A percentile compares a stretch with the other conserved stretches of the same genome.
Evolutionary conservation across 2,113 vertebrate genomes (phyloP).

Genomic region (Tachuris rubrigastra): DNA sequence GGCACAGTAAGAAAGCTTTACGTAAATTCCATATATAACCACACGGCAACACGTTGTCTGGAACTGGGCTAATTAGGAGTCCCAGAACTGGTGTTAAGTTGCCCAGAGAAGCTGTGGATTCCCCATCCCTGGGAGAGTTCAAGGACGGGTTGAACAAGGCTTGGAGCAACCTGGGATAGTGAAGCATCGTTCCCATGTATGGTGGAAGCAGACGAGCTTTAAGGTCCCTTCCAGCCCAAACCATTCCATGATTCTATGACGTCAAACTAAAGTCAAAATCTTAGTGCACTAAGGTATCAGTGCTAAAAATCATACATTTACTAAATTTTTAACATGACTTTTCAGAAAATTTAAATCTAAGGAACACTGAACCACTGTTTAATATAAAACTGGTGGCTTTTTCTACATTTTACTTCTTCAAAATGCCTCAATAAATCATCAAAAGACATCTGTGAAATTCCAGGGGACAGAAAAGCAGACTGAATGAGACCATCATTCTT

Average conservation of each 20-base stretch:
- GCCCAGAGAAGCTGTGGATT: background rate
- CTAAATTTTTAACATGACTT: background rate
- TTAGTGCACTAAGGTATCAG: background rate
- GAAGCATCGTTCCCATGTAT: no score
- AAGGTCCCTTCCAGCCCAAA: background rate
- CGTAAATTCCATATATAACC: background rate
- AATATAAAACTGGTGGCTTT: background rate
- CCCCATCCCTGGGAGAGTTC: background rate
- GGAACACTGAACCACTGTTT: background rate
- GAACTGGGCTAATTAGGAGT: background rate
- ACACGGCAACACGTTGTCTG: background rate
- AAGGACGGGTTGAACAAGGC: rapidly evolving
- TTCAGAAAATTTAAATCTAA: background rate
- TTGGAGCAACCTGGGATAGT: background rate
- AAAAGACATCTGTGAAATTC: background rate
- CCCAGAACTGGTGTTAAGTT: background rate
- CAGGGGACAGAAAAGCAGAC: background rate
- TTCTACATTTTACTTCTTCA: background rate
- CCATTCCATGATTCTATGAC: background rate
- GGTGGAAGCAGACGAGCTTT: background rate
- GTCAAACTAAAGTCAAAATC: background rate
- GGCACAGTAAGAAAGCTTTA: background rate
- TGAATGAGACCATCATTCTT: background rate
- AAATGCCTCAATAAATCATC: background rate
- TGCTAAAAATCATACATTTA: background rate